Evolutionary conservation across 1,140 invertebrate species (phyloP), one percentile per base, ranked within the genome.

Genomic region (Meloidogyne exigua): DNA sequence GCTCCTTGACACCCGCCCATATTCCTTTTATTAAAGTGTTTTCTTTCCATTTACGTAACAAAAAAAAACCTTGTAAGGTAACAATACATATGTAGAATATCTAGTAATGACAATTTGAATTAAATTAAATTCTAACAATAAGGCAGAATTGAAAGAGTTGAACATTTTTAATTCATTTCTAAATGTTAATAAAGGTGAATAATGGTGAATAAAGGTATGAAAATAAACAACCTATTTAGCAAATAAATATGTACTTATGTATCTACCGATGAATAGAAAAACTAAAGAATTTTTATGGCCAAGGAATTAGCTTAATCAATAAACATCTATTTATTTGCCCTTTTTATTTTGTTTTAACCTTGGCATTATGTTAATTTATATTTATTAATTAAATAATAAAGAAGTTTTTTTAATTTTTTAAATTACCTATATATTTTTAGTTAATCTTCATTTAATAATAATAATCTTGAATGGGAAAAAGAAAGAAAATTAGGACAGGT

Each of bases 401-500:
- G n/a, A n/a, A n/a, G n/a, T n/a, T n/a, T n/a, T n/a, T n/a, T n/a
- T n/a, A n/a, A n/a, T n/a, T n/a, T n/a, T n/a, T n/a, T n/a, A n/a
- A n/a, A n/a, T n/a, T n/a, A n/a, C n/a, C n/a, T n/a, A n/a, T n/a
- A n/a, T n/a, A n/a, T n/a, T n/a, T n/a, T n/a, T n/a, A n/a, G n/a
- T n/a, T n/a, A n/a, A n/a, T n/a, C n/a, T n/a, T n/a, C n/a, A n/a
- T 32, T 32, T 32, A 32, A 32, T 32, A 32, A 32, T 32, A 7
- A 32, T 32, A 9, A 7, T 39, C 9, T 39, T 39, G 18, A 67
- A 81, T 81, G 80, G 80, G 80, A 23, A 83, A 83, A 66, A 70
- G 68, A n/a, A 10, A 80, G 39, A 81, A 80, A 23, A 84, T 81
- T 49, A 68, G 70, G 23, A 62, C 81, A 21, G 80, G 82, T 26